A percentile compares a stretch with the other conserved stretches of the same genome.
Evolutionary conservation across 2,888 invertebrate genomes (phyloP).

Genomic region (Achlya flavicornis): DNA sequence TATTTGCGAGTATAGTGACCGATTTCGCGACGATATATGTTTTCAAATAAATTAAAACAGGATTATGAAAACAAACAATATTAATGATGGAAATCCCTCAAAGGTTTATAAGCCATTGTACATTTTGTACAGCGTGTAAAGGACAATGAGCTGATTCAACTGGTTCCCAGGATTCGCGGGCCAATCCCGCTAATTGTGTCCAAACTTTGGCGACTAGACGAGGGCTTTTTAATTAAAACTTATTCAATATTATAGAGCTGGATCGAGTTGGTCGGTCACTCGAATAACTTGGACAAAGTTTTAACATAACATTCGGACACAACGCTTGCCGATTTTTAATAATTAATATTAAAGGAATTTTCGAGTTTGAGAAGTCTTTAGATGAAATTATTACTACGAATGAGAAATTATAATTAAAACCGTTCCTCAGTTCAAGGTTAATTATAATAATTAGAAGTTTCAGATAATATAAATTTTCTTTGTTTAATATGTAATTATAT

Average conservation of each 20-base stretch:
- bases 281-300: conserved; percentile 49
- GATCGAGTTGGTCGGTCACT: conserved; percentile 56
- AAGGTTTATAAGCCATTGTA: conserved; percentile 11
- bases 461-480: background rate
- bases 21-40: too few species aligned
- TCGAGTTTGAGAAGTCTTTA: conserved; percentile 7
- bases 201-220: conserved; percentile 56
- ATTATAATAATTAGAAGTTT: background rate
- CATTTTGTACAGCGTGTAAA: conserved; percentile 22
- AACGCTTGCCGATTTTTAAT: conserved; percentile 23
- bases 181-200: conserved; percentile 70
- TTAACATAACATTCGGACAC: conserved; percentile 40
- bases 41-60: background rate
- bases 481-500: too few species aligned
- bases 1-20: too few species aligned
- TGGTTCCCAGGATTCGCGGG: conserved; percentile 39
- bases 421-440: background rate
- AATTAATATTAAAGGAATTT: conserved; percentile 12
- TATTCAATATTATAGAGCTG: conserved; percentile 72
- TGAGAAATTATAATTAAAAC: background rate
- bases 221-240: conserved; percentile 80
- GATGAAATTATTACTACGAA: conserved; percentile 1
- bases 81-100: conserved; percentile 10
- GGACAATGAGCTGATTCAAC: conserved; percentile 39
- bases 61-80: conserved; percentile 1